A percentile compares a stretch with the other conserved stretches of the same genome.
phyloP scores from a whole-genome alignment of 53 echinoderm and acorn worm genomes.

The Echinarachnius parma region DNA sequence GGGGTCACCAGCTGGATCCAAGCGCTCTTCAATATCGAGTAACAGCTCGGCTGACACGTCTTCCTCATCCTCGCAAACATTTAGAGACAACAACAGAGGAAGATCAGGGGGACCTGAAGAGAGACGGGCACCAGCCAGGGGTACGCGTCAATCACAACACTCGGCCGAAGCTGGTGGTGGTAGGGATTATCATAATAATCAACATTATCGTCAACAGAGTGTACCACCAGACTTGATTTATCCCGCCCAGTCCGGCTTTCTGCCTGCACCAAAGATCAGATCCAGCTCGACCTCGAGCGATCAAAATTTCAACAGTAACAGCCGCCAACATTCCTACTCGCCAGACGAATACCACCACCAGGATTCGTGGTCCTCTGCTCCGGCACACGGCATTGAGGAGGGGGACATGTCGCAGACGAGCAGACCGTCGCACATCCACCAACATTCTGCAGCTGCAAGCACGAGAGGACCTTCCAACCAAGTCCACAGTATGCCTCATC shows the following conservation, averaged over 20 bases:
- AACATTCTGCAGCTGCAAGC: no score
- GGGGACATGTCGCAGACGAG: slow-evolving; percentile 37
- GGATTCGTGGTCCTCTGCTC: slow-evolving; percentile 37
- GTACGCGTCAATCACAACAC: background rate
- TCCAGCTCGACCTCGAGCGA: slow-evolving; percentile 16
- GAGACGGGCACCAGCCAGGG: background rate
- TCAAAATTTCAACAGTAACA: background rate
- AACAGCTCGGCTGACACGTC: slow-evolving; percentile 52
- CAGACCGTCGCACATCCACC: slow-evolving; percentile 6
- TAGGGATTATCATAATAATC: background rate
- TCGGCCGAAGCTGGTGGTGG: background rate
- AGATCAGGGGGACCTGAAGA: background rate
- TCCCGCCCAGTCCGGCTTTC: slow-evolving; percentile 6
- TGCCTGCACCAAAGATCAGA: slow-evolving; percentile 36
- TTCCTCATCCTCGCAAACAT: no score
- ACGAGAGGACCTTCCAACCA: background rate
- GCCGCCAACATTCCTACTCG: background rate
- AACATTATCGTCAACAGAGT: slow-evolving; percentile 7
- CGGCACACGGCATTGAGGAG: slow-evolving; percentile 21
- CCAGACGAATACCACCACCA: slow-evolving; percentile 25
- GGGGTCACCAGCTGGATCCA: slow-evolving; percentile 58
- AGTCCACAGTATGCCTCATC: slow-evolving; percentile 12
- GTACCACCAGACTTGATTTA: slow-evolving; percentile 30
- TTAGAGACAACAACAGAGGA: slow-evolving; percentile 48
- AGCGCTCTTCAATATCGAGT: slow-evolving; percentile 72